Evolutionary conservation across 2,113 vertebrate species (phyloP).

Genomic region (Semicossyphus pulcher): DNA sequence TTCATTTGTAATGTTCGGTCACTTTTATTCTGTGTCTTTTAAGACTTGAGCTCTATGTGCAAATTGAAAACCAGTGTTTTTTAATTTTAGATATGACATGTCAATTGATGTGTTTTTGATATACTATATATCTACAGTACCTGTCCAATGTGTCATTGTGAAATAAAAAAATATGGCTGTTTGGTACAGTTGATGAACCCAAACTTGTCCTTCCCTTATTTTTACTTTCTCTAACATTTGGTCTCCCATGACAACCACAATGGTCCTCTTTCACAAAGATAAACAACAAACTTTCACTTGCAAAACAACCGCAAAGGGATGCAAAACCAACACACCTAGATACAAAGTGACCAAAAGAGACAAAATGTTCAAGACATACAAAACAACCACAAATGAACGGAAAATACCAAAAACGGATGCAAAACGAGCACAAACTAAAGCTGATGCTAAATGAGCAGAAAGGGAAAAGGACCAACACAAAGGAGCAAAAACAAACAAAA

Average conservation of each 20-base stretch:
- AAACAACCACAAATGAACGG: too few relatives aligned
- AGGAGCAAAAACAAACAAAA: too few relatives aligned
- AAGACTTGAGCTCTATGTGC: constrained; percentile 71
- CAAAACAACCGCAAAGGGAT: background rate
- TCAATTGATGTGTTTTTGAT: constrained; percentile 77
- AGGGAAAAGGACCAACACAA: too few relatives aligned
- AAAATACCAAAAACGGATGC: too few relatives aligned
- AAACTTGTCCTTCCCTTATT: constrained; percentile 28
- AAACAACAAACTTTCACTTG: too few relatives aligned
- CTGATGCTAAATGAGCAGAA: too few relatives aligned
- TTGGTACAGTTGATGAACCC: constrained; percentile 68
- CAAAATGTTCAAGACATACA: too few relatives aligned
- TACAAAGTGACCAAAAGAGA: background rate
- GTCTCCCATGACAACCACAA: too few relatives aligned
- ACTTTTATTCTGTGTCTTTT: constrained; percentile 71
- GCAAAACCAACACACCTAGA: background rate
- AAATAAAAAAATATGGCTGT: constrained; percentile 80
- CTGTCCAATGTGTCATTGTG: constrained; percentile 79
- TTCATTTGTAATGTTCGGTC: constrained; percentile 70
- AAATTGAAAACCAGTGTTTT: constrained; percentile 63
- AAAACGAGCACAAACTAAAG: too few relatives aligned
- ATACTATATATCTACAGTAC: constrained; percentile 68
- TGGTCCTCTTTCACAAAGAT: too few relatives aligned
- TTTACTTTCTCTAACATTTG: background rate
- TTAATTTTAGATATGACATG: constrained; percentile 75